Percentiles rank a stretch among this genome's conserved stretches.
These are phyloP conservation scores for Drosophila parvula DNA, from an alignment of 1,140 invertebrate genomes.

Conservation along the genomic window DNA sequence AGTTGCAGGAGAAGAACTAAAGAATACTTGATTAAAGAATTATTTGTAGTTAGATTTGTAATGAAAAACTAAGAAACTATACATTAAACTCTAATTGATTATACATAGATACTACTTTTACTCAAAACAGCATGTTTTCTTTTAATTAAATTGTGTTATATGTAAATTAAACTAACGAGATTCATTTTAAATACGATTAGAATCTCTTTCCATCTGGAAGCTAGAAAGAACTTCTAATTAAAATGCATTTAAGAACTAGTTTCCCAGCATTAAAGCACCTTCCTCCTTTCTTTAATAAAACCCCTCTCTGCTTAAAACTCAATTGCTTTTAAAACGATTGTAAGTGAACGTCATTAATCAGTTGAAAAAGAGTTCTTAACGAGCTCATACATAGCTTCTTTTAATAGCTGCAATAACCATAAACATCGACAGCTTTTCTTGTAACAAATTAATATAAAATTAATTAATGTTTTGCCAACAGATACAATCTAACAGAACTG, in stretches of 20 bases:
- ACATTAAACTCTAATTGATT: no score
- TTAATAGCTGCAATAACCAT: slow-evolving; percentile 15
- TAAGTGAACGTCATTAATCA: slow-evolving; percentile 5
- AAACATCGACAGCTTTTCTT: slow-evolving; percentile 9
- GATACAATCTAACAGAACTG: slow-evolving; percentile 5
- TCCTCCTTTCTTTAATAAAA: not conserved
- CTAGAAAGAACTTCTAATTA: not conserved
- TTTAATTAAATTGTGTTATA: not conserved
- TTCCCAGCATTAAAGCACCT: not conserved
- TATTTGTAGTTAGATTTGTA: not conserved
- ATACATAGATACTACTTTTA: not conserved
- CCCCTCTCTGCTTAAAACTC: not conserved
- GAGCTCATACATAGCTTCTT: not conserved
- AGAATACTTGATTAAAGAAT: not conserved
- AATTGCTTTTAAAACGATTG: slow-evolving; percentile 2
- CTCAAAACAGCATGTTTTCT: not conserved
- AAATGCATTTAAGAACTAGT: not conserved
- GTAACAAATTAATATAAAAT: slow-evolving; percentile 20
- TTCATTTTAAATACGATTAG: not conserved
- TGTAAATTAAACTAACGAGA: not conserved
- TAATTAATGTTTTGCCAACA: not conserved
- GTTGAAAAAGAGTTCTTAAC: not conserved
- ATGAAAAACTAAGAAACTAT: not conserved
- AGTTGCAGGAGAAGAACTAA: not conserved
- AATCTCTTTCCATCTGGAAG: no score